Evolutionary conservation across 1,140 invertebrate species (phyloP).

Genomic region (Drosophila mauritiana): DNA sequence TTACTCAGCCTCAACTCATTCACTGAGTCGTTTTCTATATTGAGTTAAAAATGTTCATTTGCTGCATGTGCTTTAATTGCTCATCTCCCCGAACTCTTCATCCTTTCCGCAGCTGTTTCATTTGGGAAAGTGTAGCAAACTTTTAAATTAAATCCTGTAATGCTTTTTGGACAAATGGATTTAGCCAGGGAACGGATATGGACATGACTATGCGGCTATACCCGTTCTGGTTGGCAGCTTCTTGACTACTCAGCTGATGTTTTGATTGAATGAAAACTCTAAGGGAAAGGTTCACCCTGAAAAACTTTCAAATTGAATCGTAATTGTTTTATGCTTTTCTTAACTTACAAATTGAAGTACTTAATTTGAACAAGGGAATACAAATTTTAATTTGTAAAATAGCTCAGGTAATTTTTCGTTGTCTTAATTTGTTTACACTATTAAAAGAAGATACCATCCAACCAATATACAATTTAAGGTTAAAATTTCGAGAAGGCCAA

Average conservation of each 20-base stretch:
- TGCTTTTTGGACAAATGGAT: constrained; percentile 55
- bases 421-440: neutral
- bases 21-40: constrained; percentile 55
- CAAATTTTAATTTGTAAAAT: neutral
- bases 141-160: constrained; percentile 72
- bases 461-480: constrained; percentile 29
- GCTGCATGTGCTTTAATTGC: constrained; percentile 62
- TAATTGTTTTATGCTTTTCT: constrained; percentile 64
- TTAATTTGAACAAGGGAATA: constrained; percentile 10
- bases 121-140: constrained; percentile 51
- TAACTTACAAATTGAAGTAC: constrained; percentile 47
- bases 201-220: constrained; percentile 3
- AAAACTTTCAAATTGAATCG: constrained; percentile 65
- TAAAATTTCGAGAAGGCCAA: neutral
- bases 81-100: neutral
- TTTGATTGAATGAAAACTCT: constrained; percentile 31
- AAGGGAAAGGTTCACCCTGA: constrained; percentile 51
- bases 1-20: constrained; percentile 23
- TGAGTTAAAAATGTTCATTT: constrained; percentile 75
- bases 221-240: constrained; percentile 2
- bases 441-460: constrained; percentile 13
- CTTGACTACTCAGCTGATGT: constrained; percentile 27
- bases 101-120: neutral
- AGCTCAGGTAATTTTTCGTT: no score
- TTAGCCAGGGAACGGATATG: constrained; percentile 7